Conservation (phyloP, 2,888 invertebrate genomes). For the Congeria kusceri region DNA sequence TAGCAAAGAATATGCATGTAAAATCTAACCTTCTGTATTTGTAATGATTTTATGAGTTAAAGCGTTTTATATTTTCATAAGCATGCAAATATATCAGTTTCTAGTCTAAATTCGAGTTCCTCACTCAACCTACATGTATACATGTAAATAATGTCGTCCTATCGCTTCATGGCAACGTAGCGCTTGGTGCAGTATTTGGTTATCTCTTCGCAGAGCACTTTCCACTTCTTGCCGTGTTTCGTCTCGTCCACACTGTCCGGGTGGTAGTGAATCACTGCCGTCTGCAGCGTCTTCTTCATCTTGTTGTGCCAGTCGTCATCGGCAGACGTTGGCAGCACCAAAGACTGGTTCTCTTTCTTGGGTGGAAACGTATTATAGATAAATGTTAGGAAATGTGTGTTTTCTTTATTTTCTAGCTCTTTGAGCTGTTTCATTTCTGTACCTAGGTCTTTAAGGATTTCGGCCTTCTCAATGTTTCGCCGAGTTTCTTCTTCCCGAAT, state of each 20-base stretch:
- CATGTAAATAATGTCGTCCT: not conserved
- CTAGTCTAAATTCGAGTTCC: too few relatives aligned
- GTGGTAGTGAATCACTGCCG: constrained; percentile 70
- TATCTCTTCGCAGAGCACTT: constrained; percentile 72
- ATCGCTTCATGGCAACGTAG: constrained; percentile 48
- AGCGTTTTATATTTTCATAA: too few relatives aligned
- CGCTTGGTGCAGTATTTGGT: constrained; percentile 67
- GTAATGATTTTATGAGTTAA: too few relatives aligned
- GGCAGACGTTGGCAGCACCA: constrained; percentile 25
- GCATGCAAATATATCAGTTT: too few relatives aligned
- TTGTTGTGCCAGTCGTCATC: constrained; percentile 16
- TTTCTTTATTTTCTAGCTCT: constrained; percentile 19
- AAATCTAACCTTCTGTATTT: too few relatives aligned
- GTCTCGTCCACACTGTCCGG: constrained; percentile 67
- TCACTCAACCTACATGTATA: too few relatives aligned
- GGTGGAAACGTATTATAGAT: constrained; percentile 67
- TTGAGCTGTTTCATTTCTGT: constrained; percentile 56
- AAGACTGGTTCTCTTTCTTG: constrained; percentile 59
- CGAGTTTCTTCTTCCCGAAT: constrained; percentile 52
- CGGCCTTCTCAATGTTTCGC: constrained; percentile 46
- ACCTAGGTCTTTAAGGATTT: constrained; percentile 48
- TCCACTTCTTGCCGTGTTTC: constrained; percentile 64
- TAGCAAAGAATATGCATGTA: too few relatives aligned
- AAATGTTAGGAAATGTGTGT: constrained; percentile 61
- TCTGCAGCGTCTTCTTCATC: constrained; percentile 56